phyloP scores from a whole-genome alignment of 1,140 invertebrate species.

The Polyergus mexicanus region DNA sequence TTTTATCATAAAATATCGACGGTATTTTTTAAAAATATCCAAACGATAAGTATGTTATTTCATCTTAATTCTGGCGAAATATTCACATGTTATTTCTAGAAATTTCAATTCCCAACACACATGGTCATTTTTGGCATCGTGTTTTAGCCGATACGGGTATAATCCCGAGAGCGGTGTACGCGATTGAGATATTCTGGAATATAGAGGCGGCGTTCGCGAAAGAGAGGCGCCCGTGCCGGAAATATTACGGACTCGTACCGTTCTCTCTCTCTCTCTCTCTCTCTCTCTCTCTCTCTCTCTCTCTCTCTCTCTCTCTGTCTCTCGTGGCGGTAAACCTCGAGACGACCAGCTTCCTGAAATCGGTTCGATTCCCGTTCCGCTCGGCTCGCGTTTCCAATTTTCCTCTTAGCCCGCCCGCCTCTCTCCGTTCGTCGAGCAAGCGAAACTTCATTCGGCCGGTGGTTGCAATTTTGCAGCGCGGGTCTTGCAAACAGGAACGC shows the following conservation, averaged over 20 bases:
- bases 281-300: neutral
- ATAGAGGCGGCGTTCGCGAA: constrained; percentile 20
- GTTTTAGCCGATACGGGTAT: constrained; percentile 25
- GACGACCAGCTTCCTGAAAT: constrained; percentile 50
- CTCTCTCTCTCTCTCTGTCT: too few species aligned
- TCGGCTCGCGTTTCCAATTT: constrained; percentile 73
- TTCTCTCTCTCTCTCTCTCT: neutral
- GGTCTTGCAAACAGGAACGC: constrained; percentile 62
- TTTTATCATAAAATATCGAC: constrained; percentile 2
- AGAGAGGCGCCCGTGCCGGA: constrained; percentile 53
- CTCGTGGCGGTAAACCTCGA: constrained; percentile 57
- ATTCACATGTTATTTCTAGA: constrained; percentile 7
- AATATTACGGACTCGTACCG: constrained; percentile 45
- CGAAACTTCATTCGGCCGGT: constrained; percentile 63
- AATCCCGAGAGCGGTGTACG: constrained; percentile 2
- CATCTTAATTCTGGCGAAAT: constrained; percentile 6
- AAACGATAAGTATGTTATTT: neutral
- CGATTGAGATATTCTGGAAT: constrained; percentile 17
- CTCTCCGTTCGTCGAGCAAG: constrained; percentile 58
- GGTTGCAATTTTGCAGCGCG: constrained; percentile 61
- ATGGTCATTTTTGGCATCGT: constrained; percentile 29
- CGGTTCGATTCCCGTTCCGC: constrained; percentile 67
- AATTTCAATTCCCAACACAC: constrained; percentile 32
- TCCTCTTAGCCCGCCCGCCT: constrained; percentile 41
- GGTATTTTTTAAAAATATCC: neutral